Conservation (phyloP, 2,888 invertebrate genomes). For the Tetanocera ferruginea region DNA sequence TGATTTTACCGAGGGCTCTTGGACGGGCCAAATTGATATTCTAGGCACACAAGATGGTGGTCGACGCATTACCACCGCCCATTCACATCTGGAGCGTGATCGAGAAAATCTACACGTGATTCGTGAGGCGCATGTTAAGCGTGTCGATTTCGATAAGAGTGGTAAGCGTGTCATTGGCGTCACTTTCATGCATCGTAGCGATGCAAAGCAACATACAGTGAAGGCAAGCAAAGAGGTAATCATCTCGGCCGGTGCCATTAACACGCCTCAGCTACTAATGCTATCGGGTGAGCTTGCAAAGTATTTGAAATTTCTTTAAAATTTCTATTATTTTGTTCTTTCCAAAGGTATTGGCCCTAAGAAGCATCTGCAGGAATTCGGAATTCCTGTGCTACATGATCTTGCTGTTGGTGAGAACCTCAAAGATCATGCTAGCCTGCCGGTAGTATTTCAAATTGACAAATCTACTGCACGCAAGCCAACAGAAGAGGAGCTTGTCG, state of each 20-base stretch:
- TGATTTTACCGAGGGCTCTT: slow-evolving; percentile 85
- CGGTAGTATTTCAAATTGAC: slow-evolving; percentile 70
- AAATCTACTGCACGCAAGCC: slow-evolving; percentile 64
- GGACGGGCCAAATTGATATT: slow-evolving; percentile 87
- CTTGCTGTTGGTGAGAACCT: slow-evolving; percentile 79
- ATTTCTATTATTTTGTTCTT: neutral
- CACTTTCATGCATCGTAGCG: slow-evolving; percentile 71
- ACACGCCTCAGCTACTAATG: slow-evolving; percentile 92
- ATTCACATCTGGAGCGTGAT: slow-evolving; percentile 77
- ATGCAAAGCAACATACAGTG: slow-evolving; percentile 70
- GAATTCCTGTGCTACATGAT: slow-evolving; percentile 60
- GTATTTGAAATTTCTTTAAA: neutral
- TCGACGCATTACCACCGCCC: slow-evolving; percentile 82
- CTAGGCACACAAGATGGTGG: slow-evolving; percentile 89
- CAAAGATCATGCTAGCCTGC: slow-evolving; percentile 83
- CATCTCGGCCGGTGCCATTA: slow-evolving; percentile 89
- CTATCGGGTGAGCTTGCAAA: slow-evolving; percentile 77
- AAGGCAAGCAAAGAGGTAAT: slow-evolving; percentile 85
- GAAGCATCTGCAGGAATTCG: slow-evolving; percentile 57
- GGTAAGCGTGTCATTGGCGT: slow-evolving; percentile 72
- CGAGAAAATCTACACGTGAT: slow-evolving; percentile 74
- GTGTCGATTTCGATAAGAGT: slow-evolving; percentile 71
- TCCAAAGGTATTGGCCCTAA: slow-evolving; percentile 63
- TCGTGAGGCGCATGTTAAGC: slow-evolving; percentile 74
- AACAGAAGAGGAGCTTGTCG: slow-evolving; percentile 68